Evolutionary conservation across 2,888 invertebrate genomes (phyloP), one percentile per base, ranked within the genome.

Genomic region (Leptodirus hochenwartii): DNA sequence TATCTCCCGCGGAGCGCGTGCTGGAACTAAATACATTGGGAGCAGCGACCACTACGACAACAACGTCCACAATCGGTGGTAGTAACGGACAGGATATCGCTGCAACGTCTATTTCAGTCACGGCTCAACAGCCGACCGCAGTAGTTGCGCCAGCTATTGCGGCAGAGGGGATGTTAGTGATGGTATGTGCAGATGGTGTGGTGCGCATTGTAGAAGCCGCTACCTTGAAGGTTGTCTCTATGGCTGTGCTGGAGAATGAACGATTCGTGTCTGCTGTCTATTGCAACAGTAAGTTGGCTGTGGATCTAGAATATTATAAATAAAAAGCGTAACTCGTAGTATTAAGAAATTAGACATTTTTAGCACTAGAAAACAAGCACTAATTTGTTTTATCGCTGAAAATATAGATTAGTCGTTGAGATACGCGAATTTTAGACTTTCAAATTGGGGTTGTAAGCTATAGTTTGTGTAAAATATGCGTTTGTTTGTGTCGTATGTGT

Each of bases 231-330:
- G 63, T 68, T 4, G 54, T 78, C 4, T 71, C 75, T 2, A 67
- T 70, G 36, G 76, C 78, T 15, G 63, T 64, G 39, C 64, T 75
- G 20, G 69, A 73, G 1, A 65, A 66, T 22, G 69, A 71, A 25
- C 71, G 69, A 45, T 85, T 87, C 47, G 69, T 81, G 9, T 80
- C 85, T 1, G 78, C 78, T 2, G 75, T 77, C 1, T 88, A 81
- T 52, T 88, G 88, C 51, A 77, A 80, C 33, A 84, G 85, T 58
- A 56, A 61, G 64, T 59, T 30, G 8, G n/a, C n/a, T n/a, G n/a
- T n/a, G n/a, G n/a, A n/a, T n/a, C n/a, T n/a, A n/a, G n/a, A n/a
- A 29, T 20, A n/a, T 20, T 20, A n/a, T 9, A n/a, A 9, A 9
- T 20, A n/a, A 20, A 20, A 20, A n/a, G 8, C n/a, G n/a, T 20